Evolutionary conservation across 2,888 invertebrate genomes (phyloP), one percentile per base, ranked within the genome.

Genomic region (Papilio elwesi): DNA sequence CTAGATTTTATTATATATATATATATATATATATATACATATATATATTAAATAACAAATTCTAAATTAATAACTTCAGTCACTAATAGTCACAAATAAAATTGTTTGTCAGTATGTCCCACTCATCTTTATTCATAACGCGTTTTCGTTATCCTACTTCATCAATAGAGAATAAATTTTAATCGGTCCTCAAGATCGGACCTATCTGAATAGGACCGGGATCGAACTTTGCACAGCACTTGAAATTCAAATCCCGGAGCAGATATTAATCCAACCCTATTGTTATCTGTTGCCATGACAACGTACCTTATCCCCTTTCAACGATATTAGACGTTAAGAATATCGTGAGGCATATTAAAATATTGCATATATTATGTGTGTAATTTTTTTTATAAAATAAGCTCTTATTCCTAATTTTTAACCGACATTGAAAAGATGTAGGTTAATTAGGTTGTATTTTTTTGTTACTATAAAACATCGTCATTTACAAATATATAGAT

Each of bases 231-330:
- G 91, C 92, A 91, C 90, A 92, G 89, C 90, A 86, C 91, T 93
- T 92, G 89, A 91, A 90, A 91, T 91, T 92, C 92, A 90, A 92
- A 92, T 91, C 88, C 87, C 89, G 89, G 90, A 90, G 87, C 90
- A 90, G 88, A 91, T 91, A 92, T 91, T 70, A 63, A 70, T 70
- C 48, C 52, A 52, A 67, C 52, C 66, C 57, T 62, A 47, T 67
- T 66, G 49, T 66, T 71, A 71, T 59, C 66, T 52, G 26, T 71
- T 62, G 47, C 53, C 51, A 47, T 67, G 67, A 11, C 51, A 51
- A 62, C 48, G 59, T n/a, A 43, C 38, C 38, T 43, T 10, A 0
- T 43, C 43, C 10, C 59, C n/a, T 38, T 43, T 59, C n/a, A 59
- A 43, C 57, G 36, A 13, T 59, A 43, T 59, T n/a, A 43, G 43